These are phyloP conservation scores for Kradibia gibbosae DNA, from an alignment of 1,140 invertebrate species.

Conservation along the genomic window DNA sequence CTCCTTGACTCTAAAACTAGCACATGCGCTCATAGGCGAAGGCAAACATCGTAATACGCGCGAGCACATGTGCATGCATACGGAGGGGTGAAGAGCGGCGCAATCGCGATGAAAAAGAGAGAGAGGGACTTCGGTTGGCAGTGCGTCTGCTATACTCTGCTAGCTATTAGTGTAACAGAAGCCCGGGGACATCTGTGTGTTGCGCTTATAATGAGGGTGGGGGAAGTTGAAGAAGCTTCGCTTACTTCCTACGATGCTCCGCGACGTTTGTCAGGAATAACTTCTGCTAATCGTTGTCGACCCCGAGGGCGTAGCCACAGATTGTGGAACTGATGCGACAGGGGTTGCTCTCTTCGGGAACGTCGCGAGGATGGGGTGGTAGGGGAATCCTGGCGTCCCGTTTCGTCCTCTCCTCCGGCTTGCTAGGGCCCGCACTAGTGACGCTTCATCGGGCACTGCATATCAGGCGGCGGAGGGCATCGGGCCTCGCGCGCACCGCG, in stretches of 20 bases:
- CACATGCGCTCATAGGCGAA: neutral
- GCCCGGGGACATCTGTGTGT: too few relatives aligned
- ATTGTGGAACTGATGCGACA: too few relatives aligned
- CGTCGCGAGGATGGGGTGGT: neutral
- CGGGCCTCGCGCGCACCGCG: constrained; percentile 11
- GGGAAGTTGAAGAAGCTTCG: too few relatives aligned
- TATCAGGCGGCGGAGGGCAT: constrained; percentile 6
- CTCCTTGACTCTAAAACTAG: constrained; percentile 23
- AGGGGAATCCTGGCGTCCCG: neutral
- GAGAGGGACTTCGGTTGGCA: neutral
- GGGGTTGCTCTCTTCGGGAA: neutral
- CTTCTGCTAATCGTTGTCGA: too few relatives aligned
- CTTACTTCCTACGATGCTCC: constrained; percentile 29
- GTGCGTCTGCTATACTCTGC: too few relatives aligned
- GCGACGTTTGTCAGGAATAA: too few relatives aligned
- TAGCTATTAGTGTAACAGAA: too few relatives aligned
- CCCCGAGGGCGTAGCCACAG: too few relatives aligned
- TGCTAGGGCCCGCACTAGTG: neutral
- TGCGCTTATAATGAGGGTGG: too few relatives aligned
- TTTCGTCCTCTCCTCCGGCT: neutral
- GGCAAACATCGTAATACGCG: too few relatives aligned
- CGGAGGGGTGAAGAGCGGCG: neutral
- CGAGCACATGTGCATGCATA: too few relatives aligned
- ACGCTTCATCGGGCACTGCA: constrained; percentile 28
- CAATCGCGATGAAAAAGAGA: neutral